Evolutionary conservation across 1,140 invertebrate species (phyloP), one percentile per base, ranked within the genome.

Genomic region (Zaprionus vittiger): DNA sequence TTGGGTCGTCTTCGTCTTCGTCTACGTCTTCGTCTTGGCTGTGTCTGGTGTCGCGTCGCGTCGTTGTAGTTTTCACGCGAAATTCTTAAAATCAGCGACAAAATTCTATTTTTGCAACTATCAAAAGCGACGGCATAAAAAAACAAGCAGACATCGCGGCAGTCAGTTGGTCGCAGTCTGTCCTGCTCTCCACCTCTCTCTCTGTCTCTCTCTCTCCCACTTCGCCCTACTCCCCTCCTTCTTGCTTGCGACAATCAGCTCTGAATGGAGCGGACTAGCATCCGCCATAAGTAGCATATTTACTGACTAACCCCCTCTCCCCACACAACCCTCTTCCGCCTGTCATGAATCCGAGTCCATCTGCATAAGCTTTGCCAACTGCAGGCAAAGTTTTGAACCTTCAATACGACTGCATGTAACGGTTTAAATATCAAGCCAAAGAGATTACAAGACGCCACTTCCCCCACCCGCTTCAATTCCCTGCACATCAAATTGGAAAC

Each of bases 71-170:
- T 89, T 90, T 90, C 86, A 82, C 85, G 86, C 86, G 85, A 90
- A 90, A 90, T 90, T 85, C 85, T 90, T 90, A 90, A 90, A 81
- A 82, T 91, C 85, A 85, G 85, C 84, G 86, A 90, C 85, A 75
- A 90, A 85, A 82, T 91, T 91, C 85, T 90, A 90, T 90, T 90
- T 90, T 90, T 91, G 77, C 71, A 82, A 86, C 80, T 80, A 83
- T 86, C 77, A 85, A 76, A 71, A 71, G 73, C 75, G 49, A 84
- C 69, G 55, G 74, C 74, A 72, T 64, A 63, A 78, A 61, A 79
- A 61, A 79, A 78, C 47, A 79, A 75, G 62, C 65, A 66, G 76
- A 68, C 66, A 76, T 54, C 38, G 63, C 61, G 49, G 63, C 65
- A 62, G 65, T 83, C 73, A 78, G 52, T 69, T 62, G 65, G 37